Percentiles rank a stretch among this genome's conserved stretches.
Conservation (phyloP, 1,140 invertebrate species). For the Drosophila bifasciata region DNA sequence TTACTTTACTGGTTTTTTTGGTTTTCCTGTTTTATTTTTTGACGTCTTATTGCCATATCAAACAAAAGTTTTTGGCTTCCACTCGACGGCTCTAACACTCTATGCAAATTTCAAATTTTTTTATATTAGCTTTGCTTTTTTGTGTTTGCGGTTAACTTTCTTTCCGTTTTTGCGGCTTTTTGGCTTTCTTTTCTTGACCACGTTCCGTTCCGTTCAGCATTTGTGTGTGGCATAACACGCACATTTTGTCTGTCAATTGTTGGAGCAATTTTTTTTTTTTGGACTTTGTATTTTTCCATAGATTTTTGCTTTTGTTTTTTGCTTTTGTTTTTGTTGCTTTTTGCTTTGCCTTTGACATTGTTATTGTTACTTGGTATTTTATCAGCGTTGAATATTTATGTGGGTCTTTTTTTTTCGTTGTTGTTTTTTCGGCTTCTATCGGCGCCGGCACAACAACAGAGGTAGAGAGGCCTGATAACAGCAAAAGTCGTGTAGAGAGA, state of each 20-base stretch:
- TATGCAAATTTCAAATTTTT: constrained; percentile 68
- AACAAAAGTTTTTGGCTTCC: constrained; percentile 29
- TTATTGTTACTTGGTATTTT: constrained; percentile 68
- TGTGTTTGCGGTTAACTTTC: constrained; percentile 59
- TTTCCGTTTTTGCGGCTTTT: constrained; percentile 43
- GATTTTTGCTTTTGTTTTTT: constrained; percentile 14
- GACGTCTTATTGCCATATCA: constrained; percentile 59
- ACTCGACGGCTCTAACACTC: constrained; percentile 42
- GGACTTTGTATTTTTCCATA: constrained; percentile 26
- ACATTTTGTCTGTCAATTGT: constrained; percentile 41
- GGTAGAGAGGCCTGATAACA: constrained; percentile 24
- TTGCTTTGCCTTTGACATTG: constrained; percentile 34
- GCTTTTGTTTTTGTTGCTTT: constrained; percentile 17
- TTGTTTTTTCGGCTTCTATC: constrained; percentile 18
- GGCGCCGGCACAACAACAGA: constrained; percentile 12
- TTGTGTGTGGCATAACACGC: constrained; percentile 34
- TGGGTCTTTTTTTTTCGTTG: too few relatives aligned
- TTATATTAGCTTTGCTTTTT: constrained; percentile 41
- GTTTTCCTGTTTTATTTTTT: constrained; percentile 23
- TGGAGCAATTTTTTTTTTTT: constrained; percentile 11
- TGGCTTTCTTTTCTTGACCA: constrained; percentile 70
- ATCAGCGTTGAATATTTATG: constrained; percentile 55
- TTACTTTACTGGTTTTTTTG: constrained; percentile 3
- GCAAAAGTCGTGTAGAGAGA: constrained; percentile 14
- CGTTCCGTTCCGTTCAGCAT: constrained; percentile 37